phyloP scores from a whole-genome alignment of 2,888 invertebrate genomes.

The Macropis europaea region DNA sequence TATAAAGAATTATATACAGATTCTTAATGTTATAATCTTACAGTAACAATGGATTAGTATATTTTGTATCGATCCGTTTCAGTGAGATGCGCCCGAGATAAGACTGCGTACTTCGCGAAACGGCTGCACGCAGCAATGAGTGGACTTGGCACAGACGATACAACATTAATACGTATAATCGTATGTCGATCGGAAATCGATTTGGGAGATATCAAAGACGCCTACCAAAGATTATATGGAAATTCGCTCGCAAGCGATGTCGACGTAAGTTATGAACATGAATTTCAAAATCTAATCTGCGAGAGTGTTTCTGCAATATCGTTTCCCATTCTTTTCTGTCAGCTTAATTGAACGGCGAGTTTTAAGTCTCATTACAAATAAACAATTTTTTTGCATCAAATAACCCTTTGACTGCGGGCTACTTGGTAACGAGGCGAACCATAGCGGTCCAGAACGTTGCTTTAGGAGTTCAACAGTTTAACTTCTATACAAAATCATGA shows the following conservation, averaged over 20 bases:
- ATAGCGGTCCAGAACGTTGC: too few species aligned
- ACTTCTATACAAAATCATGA: too few species aligned
- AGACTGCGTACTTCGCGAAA: constrained; percentile 92
- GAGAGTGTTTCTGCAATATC: constrained; percentile 5
- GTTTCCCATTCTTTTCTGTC: background rate
- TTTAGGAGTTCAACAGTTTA: too few species aligned
- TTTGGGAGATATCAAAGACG: constrained; percentile 90
- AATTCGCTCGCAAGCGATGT: constrained; percentile 91
- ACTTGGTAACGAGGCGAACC: too few species aligned
- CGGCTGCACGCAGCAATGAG: constrained; percentile 93
- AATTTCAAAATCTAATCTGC: background rate
- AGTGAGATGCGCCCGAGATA: constrained; percentile 90
- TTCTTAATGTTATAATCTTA: too few species aligned
- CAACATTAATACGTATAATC: constrained; percentile 91
- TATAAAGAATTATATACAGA: too few species aligned
- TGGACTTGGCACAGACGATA: constrained; percentile 94
- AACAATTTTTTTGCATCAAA: too few species aligned
- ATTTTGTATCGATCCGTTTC: constrained; percentile 27
- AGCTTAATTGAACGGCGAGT: background rate
- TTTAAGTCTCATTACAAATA: too few species aligned
- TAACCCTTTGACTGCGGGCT: too few species aligned
- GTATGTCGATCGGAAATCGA: constrained; percentile 93
- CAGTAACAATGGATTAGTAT: too few species aligned
- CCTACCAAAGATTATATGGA: constrained; percentile 89
- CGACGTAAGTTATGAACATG: constrained; percentile 82